Evolutionary conservation across 2,113 vertebrate species (phyloP), one percentile per base, ranked within the genome.

Genomic region (Cheilinus undulatus): DNA sequence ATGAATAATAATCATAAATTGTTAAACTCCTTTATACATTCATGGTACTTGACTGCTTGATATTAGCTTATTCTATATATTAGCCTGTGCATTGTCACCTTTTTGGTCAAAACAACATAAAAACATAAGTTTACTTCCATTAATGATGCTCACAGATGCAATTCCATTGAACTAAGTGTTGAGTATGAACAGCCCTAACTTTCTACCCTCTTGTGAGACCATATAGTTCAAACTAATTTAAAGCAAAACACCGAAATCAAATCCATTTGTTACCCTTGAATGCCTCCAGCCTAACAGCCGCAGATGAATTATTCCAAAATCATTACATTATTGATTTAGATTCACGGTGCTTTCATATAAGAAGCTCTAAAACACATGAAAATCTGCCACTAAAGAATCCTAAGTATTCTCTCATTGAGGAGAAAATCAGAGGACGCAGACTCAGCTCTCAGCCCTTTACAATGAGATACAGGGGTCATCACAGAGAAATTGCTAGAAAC

Each of bases 401-500:
- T 48, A 13, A 46, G 60, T 54, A 40, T 46, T 53, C 52, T 52
- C 38, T 64, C 30, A 59, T 30, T 82, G 32, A 38, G 50, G 50
- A 65, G 42, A 72, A 56, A 76, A 60, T 67, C 70, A 60, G 38
- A 60, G 69, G 61, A 83, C 67, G 60, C 54, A 26, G 50, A 70
- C 67, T 66, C 45, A 22, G 51, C 46, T 36, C 49, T 81, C 19
- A 46, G 48, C 36, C 45, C 15, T 70, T 60, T 49, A 30, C 54
- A 75, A 56, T 71, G 69, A 74, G 74, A 82, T 57, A 60, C 80
- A 76, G 66, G 73, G 80, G 88, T 85, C 80, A 83, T 61, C 6
- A 42, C 74, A n/a, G 62, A 72, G 84, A 76, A 87, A 84, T 51
- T 73, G 62, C 63, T 72, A 64, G 77, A 86, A 89, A 86, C 61